Evolutionary conservation across 2,113 vertebrate genomes (phyloP).

Genomic region (Ctenodactylus gundi): DNA sequence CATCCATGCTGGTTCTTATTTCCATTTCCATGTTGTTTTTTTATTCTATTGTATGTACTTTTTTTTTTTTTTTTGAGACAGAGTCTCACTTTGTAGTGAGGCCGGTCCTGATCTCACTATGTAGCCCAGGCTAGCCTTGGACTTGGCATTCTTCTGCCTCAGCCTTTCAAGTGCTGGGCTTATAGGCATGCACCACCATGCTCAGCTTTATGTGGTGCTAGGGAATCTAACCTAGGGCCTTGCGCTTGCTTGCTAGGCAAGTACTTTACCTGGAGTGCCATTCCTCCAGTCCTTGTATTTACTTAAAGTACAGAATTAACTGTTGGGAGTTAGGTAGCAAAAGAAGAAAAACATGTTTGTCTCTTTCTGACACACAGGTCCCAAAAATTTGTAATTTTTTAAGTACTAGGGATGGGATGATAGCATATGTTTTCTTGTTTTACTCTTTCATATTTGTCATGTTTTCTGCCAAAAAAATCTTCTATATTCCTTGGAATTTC

Average conservation of each 20-base stretch:
- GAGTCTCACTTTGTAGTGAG: no score
- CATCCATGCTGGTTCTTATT: background rate
- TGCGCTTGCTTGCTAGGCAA: no score
- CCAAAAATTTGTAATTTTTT: background rate
- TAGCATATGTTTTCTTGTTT: background rate
- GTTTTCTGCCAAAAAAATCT: background rate
- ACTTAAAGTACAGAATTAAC: background rate
- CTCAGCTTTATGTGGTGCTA: no score
- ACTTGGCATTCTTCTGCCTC: no score
- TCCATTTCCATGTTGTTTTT: background rate
- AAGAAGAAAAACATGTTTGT: background rate
- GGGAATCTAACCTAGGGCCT: no score
- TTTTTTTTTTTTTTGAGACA: no score
- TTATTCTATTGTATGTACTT: background rate
- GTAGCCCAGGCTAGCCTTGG: no score
- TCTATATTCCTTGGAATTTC: background rate
- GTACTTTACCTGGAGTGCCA: no score
- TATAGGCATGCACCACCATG: no score
- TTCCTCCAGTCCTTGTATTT: no score
- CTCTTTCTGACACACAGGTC: background rate
- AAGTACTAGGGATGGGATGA: background rate
- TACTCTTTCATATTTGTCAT: background rate
- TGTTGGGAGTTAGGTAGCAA: background rate
- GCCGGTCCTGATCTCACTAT: no score
- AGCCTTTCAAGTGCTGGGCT: no score